These are phyloP conservation scores for Dryobates pubescens DNA, from an alignment of 2,797 vertebrate species.

Conservation along the genomic window DNA sequence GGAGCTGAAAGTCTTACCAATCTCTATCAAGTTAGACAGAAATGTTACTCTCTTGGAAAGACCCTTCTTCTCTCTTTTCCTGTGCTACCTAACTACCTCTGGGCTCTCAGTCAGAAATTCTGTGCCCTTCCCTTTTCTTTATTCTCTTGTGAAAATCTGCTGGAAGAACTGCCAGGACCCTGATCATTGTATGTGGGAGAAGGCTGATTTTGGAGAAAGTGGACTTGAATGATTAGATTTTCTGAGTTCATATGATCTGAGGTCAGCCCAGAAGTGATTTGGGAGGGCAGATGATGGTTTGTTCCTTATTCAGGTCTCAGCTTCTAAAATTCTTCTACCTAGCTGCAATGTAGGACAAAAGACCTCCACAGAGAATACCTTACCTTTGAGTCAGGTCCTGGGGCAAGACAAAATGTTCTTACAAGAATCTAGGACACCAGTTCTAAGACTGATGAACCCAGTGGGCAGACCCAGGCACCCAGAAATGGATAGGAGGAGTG, in stretches of 20 bases:
- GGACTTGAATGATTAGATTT: neutral
- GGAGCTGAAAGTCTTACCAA: neutral
- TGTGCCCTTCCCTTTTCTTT: neutral
- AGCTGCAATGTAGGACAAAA: neutral
- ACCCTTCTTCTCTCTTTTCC: neutral
- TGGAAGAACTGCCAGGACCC: neutral
- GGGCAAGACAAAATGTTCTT: neutral
- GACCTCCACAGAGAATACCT: neutral
- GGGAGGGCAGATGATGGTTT: neutral
- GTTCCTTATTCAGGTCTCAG: neutral
- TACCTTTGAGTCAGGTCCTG: neutral
- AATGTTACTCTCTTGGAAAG: neutral
- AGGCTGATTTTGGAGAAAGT: neutral
- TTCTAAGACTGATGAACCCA: neutral
- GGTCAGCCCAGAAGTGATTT: neutral
- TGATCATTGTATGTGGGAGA: neutral
- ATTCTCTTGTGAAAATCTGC: neutral
- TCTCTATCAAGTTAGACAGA: neutral
- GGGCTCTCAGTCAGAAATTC: neutral
- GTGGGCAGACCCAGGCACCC: neutral
- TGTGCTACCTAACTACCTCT: neutral
- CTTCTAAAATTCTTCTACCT: neutral
- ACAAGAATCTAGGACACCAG: rapidly evolving
- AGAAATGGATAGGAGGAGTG: neutral
- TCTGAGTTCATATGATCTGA: neutral